Conservation (phyloP, 2,888 invertebrate genomes). For the Acanthosoma haemorrhoidale region DNA sequence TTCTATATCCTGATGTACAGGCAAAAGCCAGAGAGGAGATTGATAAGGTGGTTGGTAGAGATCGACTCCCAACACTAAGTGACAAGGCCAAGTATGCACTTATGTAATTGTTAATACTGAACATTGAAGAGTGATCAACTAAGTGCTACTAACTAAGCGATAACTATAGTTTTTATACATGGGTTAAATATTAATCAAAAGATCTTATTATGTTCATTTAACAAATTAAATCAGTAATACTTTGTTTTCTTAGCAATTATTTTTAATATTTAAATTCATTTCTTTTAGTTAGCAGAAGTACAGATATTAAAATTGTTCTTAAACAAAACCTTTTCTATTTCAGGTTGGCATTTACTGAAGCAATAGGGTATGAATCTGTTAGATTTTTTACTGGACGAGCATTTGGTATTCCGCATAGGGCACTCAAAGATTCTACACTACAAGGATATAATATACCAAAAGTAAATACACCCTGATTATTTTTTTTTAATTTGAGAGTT, state of each 20-base stretch:
- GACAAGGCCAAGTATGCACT: constrained; percentile 62
- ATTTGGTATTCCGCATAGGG: constrained; percentile 74
- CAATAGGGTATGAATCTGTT: constrained; percentile 68
- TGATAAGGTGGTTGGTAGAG: constrained; percentile 64
- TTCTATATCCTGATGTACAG: constrained; percentile 66
- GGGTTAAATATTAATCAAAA: too few relatives aligned
- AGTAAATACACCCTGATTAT: constrained; percentile 48
- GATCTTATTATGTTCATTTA: too few relatives aligned
- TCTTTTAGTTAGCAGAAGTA: too few relatives aligned
- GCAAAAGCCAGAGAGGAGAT: constrained; percentile 71
- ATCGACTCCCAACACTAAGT: constrained; percentile 61
- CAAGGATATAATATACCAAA: constrained; percentile 71
- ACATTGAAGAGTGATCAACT: too few relatives aligned
- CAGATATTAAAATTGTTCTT: too few relatives aligned
- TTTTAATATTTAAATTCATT: too few relatives aligned
- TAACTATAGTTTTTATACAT: too few relatives aligned
- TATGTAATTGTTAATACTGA: too few relatives aligned
- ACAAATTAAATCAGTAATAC: too few relatives aligned
- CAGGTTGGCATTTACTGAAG: constrained; percentile 76
- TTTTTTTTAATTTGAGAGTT: neutral
- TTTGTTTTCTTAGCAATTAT: too few relatives aligned
- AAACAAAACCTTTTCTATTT: too few relatives aligned
- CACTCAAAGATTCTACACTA: constrained; percentile 63
- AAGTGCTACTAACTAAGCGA: too few relatives aligned
- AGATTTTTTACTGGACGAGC: constrained; percentile 75